These are phyloP conservation scores for Nymphicus hollandicus DNA, from an alignment of 2,113 vertebrate species.

Conservation along the genomic window DNA sequence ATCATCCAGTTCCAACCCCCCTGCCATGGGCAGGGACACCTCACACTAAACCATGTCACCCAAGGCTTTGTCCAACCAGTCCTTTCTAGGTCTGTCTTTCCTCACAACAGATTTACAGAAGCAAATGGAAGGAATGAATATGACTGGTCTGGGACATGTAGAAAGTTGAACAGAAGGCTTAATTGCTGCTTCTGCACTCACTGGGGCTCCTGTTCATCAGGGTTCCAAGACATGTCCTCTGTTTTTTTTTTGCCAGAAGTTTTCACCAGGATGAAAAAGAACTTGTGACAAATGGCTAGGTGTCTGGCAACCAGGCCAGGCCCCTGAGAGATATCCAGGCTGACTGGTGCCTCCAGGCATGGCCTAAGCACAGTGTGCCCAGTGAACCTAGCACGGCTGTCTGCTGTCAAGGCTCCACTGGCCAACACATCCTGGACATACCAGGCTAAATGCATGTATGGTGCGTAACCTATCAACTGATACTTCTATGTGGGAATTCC, in stretches of 20 bases:
- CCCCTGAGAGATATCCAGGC: fast-evolving
- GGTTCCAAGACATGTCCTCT: background rate
- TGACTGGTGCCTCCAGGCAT: background rate
- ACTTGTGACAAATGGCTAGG: background rate
- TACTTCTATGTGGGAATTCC: background rate
- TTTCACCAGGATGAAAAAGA: background rate
- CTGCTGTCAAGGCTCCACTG: background rate
- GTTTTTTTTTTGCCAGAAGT: fast-evolving
- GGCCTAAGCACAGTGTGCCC: background rate
- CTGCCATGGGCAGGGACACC: background rate
- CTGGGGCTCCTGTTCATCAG: background rate
- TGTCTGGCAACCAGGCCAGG: background rate
- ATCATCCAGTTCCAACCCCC: background rate
- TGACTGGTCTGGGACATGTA: background rate
- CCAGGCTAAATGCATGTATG: background rate
- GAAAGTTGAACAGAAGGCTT: background rate
- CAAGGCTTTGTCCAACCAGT: background rate
- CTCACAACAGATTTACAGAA: background rate
- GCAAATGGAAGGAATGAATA: background rate
- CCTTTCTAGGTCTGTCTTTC: background rate
- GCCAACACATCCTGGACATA: background rate
- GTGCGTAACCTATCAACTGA: background rate
- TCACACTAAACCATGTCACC: background rate
- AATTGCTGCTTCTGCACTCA: background rate
- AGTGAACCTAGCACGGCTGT: fast-evolving